phyloP scores from a whole-genome alignment of 2,888 invertebrate species.

The Alentia gelatinosa region DNA sequence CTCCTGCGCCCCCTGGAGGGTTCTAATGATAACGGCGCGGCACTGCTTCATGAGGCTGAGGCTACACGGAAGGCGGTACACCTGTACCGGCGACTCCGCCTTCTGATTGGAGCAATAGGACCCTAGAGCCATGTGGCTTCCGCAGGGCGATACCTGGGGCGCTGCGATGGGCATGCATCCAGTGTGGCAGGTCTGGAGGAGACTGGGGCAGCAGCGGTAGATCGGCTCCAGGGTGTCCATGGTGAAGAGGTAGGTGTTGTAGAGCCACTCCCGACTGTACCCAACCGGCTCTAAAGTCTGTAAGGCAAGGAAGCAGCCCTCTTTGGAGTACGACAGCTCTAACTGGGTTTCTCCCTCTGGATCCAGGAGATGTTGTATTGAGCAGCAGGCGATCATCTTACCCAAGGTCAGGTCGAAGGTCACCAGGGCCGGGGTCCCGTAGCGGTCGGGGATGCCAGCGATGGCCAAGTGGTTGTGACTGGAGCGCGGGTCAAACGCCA shows the following conservation, averaged over 20 bases:
- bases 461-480: not conserved
- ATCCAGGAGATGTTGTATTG: not conserved
- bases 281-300: slow-evolving; percentile 11
- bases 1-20: not conserved
- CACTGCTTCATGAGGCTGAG: slow-evolving; percentile 32
- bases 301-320: not conserved
- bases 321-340: not conserved
- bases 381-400: not conserved
- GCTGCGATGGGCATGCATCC: not conserved
- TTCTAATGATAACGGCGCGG: not conserved
- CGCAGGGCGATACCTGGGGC: not conserved
- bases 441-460: not conserved
- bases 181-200: not conserved
- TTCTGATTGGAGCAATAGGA: not conserved
- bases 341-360: not conserved
- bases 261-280: slow-evolving; percentile 19
- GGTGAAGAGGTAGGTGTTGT: slow-evolving; percentile 12
- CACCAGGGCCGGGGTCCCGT: not conserved
- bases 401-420: not conserved
- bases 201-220: not conserved
- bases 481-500: not conserved
- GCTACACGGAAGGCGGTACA: not conserved
- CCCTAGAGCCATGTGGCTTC: not conserved
- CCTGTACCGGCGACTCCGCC: not conserved
- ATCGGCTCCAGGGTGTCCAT: not conserved